phyloP scores from a whole-genome alignment of 2,888 invertebrate species.

The Dryobotodes eremita region DNA sequence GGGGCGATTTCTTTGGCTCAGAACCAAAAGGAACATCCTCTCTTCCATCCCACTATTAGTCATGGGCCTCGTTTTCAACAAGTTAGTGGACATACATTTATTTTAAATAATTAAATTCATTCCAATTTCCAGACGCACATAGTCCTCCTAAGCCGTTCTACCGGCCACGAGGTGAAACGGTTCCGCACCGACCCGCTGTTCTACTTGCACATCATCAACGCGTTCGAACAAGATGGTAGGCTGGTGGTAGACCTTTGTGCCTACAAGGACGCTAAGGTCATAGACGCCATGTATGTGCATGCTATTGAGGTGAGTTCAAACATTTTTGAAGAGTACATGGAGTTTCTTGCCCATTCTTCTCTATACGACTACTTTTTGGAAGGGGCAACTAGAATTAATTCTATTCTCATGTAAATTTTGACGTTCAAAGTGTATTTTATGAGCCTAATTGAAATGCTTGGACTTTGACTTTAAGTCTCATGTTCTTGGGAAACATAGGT shows the following conservation, averaged over 20 bases:
- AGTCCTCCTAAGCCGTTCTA: constrained; percentile 91
- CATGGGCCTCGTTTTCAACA: background rate
- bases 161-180: constrained; percentile 88
- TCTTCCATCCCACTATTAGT: background rate
- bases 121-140: constrained; percentile 90
- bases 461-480: background rate
- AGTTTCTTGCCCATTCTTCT: background rate
- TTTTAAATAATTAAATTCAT: too few relatives aligned
- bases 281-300: constrained; percentile 96
- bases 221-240: constrained; percentile 93
- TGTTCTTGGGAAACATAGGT: background rate
- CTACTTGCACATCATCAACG: constrained; percentile 96
- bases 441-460: background rate
- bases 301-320: constrained; percentile 92
- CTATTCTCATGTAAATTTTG: background rate
- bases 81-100: background rate
- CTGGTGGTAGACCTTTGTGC: constrained; percentile 95
- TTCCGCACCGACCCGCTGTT: constrained; percentile 93
- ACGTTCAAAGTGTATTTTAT: background rate
- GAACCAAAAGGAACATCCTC: background rate
- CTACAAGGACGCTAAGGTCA: constrained; percentile 95
- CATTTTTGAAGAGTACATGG: background rate
- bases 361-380: too few relatives aligned
- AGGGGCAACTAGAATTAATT: too few relatives aligned
- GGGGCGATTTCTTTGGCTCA: background rate